A percentile compares a stretch with the other conserved stretches of the same genome.
These are phyloP conservation scores for Microtus pennsylvanicus DNA, from an alignment of 2,113 vertebrate genomes.

Conservation along the genomic window DNA sequence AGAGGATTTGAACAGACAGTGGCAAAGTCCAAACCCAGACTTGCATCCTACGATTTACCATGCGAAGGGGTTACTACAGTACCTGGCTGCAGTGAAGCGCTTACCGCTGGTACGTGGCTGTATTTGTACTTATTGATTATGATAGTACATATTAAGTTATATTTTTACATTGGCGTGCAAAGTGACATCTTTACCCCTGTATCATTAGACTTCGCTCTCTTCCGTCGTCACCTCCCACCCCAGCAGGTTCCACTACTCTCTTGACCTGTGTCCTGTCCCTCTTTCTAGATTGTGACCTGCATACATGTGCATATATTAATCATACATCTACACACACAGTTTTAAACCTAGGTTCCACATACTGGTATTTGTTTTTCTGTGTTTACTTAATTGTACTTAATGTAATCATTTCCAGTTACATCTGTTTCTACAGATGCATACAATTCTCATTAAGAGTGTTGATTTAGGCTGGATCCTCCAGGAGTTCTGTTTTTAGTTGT, in stretches of 20 bases:
- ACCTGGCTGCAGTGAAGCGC: constrained; percentile 95
- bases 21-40: constrained; percentile 95
- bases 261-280: background rate
- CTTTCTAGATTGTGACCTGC: background rate
- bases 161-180: background rate
- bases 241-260: background rate
- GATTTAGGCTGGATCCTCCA: too few species aligned
- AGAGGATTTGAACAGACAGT: constrained; percentile 99
- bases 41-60: constrained; percentile 99
- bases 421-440: background rate
- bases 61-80: constrained; percentile 97
- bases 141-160: background rate
- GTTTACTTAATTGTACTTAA: background rate
- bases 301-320: background rate
- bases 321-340: background rate
- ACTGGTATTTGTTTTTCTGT: background rate
- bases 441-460: background rate
- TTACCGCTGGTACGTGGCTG: constrained; percentile 92
- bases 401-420: background rate
- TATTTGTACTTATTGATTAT: background rate
- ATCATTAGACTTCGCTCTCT: background rate
- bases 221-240: background rate
- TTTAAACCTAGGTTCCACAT: background rate
- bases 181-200: background rate
- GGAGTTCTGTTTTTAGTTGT: background rate